Conservation (phyloP, 2,113 vertebrate species). For the Urocolius indicus region DNA sequence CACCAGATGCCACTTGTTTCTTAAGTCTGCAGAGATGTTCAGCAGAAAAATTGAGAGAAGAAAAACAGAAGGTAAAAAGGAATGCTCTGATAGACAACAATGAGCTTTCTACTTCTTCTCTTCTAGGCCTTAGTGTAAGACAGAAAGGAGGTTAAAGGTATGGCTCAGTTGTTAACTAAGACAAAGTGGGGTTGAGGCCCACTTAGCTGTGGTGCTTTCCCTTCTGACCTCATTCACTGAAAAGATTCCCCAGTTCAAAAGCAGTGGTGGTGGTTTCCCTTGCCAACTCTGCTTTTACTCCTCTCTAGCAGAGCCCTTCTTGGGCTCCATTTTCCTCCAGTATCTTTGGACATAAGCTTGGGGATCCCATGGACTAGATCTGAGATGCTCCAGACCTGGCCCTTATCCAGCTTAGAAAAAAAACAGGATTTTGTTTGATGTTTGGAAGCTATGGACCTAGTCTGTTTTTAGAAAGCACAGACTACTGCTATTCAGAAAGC, state of each 20-base stretch:
- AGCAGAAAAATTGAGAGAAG: neutral
- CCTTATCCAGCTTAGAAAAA: neutral
- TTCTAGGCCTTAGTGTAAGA: neutral
- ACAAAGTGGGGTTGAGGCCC: neutral
- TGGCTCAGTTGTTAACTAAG: neutral
- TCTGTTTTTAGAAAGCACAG: neutral
- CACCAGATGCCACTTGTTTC: slow-evolving; percentile 96
- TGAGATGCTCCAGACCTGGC: neutral
- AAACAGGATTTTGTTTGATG: neutral
- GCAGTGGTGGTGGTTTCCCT: neutral
- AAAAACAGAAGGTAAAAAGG: slow-evolving; percentile 7
- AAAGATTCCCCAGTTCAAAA: neutral
- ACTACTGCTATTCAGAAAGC: neutral
- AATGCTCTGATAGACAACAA: neutral
- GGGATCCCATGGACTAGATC: neutral
- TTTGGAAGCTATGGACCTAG: neutral
- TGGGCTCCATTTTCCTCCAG: neutral
- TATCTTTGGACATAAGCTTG: neutral
- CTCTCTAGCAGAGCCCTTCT: neutral
- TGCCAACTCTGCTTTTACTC: neutral
- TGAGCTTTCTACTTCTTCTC: neutral
- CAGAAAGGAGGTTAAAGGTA: neutral
- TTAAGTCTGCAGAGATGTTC: slow-evolving; percentile 82
- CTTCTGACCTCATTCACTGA: neutral
- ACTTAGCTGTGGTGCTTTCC: neutral